Percentiles rank a stretch among this genome's conserved stretches.
phyloP scores from a whole-genome alignment of 2,888 invertebrate species.

The Drosophila infuscata region DNA sequence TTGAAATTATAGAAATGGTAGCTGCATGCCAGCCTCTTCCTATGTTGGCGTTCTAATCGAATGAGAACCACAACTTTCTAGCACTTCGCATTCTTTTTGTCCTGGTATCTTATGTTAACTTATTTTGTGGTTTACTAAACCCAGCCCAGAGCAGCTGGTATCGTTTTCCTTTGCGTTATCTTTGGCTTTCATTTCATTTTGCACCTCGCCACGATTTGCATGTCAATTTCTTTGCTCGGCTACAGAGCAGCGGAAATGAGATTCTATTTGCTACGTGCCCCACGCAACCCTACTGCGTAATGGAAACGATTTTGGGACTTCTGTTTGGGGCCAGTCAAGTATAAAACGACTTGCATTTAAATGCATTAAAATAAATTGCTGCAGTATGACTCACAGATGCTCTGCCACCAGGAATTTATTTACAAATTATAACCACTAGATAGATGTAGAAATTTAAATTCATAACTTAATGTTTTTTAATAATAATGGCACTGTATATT shows the following conservation, averaged over 20 bases:
- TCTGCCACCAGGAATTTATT: not conserved
- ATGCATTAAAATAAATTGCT: conserved; percentile 17
- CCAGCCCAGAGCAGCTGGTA: not conserved
- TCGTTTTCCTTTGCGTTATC: conserved; percentile 13
- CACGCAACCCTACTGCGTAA: conserved; percentile 20
- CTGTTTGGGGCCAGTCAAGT: conserved; percentile 29
- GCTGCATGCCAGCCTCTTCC: conserved; percentile 5
- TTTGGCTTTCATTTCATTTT: conserved; percentile 37
- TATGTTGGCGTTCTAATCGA: conserved; percentile 19
- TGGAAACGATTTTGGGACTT: conserved; percentile 35
- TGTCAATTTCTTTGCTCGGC: conserved; percentile 40
- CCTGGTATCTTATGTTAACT: not conserved
- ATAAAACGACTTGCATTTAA: conserved; percentile 33
- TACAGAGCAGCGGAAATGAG: conserved; percentile 45
- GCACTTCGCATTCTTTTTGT: too few relatives aligned
- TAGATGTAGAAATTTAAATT: not conserved
- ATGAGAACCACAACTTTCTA: conserved; percentile 13
- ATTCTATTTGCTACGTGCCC: conserved; percentile 55
- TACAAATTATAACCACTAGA: not conserved
- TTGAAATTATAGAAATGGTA: conserved; percentile 16
- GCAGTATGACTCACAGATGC: not conserved
- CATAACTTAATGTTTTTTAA: not conserved
- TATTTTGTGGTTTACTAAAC: conserved; percentile 5
- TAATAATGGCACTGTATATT: accelerated
- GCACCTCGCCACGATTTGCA: conserved; percentile 49